Conservation (phyloP, 1,140 invertebrate species). For the Homarus americanus region DNA sequence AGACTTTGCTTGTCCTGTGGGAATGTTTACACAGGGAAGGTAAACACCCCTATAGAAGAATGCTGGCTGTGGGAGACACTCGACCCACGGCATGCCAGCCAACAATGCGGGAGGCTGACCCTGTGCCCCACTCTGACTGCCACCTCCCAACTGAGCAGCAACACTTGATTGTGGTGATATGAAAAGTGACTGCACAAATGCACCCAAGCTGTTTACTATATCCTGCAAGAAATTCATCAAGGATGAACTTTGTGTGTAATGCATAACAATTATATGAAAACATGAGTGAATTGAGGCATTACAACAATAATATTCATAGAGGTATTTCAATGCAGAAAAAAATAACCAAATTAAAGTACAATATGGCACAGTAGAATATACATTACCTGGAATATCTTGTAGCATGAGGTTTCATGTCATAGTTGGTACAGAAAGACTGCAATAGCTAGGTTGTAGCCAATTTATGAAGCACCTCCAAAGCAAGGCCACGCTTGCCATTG, state of each 20-base stretch:
- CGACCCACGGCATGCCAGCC: constrained; percentile 85
- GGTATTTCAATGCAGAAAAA: not conserved
- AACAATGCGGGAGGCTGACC: constrained; percentile 85
- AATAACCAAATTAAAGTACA: not conserved
- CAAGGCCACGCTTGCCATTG: constrained; percentile 94
- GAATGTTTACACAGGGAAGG: constrained; percentile 90
- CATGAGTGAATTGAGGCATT: too few relatives aligned
- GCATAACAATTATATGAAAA: not conserved
- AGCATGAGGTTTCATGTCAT: constrained; percentile 95
- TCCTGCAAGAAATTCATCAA: constrained; percentile 84
- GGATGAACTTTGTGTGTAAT: not conserved
- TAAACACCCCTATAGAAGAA: constrained; percentile 95
- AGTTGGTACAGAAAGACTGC: constrained; percentile 90
- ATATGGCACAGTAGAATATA: too few relatives aligned
- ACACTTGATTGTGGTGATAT: constrained; percentile 78
- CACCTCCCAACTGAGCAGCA: constrained; percentile 4
- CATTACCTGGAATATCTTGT: constrained; percentile 88
- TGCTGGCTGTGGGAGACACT: constrained; percentile 90
- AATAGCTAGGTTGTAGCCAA: constrained; percentile 94
- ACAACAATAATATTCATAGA: not conserved
- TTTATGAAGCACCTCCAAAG: constrained; percentile 97
- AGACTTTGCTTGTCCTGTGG: constrained; percentile 91
- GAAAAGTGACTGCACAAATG: constrained; percentile 97
- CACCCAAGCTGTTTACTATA: constrained; percentile 95
- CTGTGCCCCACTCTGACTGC: constrained; percentile 77